Evolutionary conservation across 1,140 invertebrate genomes (phyloP), one percentile per base, ranked within the genome.

Genomic region (Gryllus bimaculatus): DNA sequence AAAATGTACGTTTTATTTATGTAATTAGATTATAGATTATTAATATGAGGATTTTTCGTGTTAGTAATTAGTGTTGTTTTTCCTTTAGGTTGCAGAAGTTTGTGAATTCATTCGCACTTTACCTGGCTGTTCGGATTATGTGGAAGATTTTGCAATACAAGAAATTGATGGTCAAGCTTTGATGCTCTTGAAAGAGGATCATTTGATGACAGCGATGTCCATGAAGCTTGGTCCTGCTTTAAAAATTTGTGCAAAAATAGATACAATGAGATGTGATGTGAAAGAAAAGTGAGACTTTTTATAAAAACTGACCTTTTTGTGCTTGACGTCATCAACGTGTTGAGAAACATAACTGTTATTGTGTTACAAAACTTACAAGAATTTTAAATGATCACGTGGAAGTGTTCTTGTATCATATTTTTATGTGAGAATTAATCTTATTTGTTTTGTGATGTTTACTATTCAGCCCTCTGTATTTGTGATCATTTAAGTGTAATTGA

Each of bases 141-240:
- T 96, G 0, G 96, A 98, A 84, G 96, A 98, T 85, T 99, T 99
- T 87, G 90, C 93, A 1, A 92, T 94, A 78, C 96, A 98, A 84
- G 96, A 98, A 86, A 98, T 99, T 81, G 96, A 98, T 84, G 96
- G 96, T 0, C 95, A 98, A 84, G 96, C 96, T 8, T 85, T 99
- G 26, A 90, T 98, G 88, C 87, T 98, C 75, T 90, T 98, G n/a
- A 96, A 96, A 84, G 96, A 96, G 80, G 96, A 98, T 83, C 96
- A 99, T 87, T 87, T 99, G 12, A 97, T 98, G 89, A 93, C 93
- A 48, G 94, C 95, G 8, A 96, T 99, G 91, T 93, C 92, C 54
- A 98, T 98, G 90, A 98, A 98, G 84, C 89, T 98, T 0, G 97
- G 96, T 3, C 96, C 96, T 0, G 96, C 96, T 0, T 87, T 98